These are phyloP conservation scores for Eptatretus burgeri DNA, from an alignment of 2,113 vertebrate species.

Conservation along the genomic window DNA sequence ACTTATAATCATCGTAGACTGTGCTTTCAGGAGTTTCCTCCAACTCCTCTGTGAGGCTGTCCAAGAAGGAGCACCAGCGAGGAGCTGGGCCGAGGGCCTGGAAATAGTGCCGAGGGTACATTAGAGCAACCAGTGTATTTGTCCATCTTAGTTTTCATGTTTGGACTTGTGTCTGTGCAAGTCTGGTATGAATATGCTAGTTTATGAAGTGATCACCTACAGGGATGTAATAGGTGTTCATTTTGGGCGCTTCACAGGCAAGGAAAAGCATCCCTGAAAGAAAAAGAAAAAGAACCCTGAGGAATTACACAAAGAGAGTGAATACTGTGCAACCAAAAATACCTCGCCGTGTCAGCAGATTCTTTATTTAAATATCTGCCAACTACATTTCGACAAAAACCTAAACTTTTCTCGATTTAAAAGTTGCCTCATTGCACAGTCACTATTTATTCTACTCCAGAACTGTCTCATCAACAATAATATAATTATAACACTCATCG, in stretches of 20 bases:
- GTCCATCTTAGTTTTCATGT: too few relatives aligned
- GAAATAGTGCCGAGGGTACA: background rate
- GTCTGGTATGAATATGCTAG: too few relatives aligned
- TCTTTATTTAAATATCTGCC: too few relatives aligned
- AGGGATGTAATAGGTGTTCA: slow-evolving; percentile 86
- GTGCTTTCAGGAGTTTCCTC: slow-evolving; percentile 86
- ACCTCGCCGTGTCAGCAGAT: background rate
- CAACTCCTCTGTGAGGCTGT: slow-evolving; percentile 72
- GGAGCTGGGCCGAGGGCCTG: slow-evolving; percentile 78
- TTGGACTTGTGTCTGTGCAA: too few relatives aligned
- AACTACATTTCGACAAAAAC: too few relatives aligned
- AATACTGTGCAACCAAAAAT: slow-evolving; percentile 12
- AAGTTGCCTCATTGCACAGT: too few relatives aligned
- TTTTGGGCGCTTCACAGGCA: slow-evolving; percentile 82
- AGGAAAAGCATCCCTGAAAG: slow-evolving; percentile 71
- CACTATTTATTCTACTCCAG: too few relatives aligned
- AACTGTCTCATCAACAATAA: too few relatives aligned
- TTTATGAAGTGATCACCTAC: slow-evolving; percentile 24
- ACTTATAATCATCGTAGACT: slow-evolving; percentile 92
- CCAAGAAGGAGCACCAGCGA: slow-evolving; percentile 82
- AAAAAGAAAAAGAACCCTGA: slow-evolving; percentile 13
- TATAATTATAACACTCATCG: too few relatives aligned
- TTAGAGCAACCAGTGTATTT: too few relatives aligned
- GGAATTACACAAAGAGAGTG: slow-evolving; percentile 10
- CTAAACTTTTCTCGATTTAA: too few relatives aligned